These are phyloP conservation scores for Lepidocolaptes lacrymiger DNA, from an alignment of 2,797 vertebrate species.

Conservation along the genomic window DNA sequence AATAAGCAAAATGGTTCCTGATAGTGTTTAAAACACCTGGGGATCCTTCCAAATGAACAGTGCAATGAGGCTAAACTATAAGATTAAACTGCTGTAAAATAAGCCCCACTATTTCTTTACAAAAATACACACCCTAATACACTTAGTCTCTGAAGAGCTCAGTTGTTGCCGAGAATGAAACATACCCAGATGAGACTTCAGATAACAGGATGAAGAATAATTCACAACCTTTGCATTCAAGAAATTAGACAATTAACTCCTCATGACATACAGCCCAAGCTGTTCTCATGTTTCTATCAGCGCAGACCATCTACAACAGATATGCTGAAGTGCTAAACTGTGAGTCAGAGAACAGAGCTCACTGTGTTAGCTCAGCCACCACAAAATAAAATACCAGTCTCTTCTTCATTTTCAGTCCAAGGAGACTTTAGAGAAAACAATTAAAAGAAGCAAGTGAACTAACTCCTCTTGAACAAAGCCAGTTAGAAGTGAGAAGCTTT, in stretches of 20 bases:
- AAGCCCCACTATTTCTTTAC: slow-evolving; percentile 3
- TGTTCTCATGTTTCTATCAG: not conserved
- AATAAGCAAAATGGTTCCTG: slow-evolving; percentile 60
- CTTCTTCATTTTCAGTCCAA: not conserved
- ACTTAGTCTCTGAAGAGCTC: slow-evolving; percentile 17
- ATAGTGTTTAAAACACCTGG: slow-evolving; percentile 50
- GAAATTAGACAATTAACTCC: slow-evolving; percentile 46
- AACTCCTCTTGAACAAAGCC: accelerated
- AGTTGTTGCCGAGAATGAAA: not conserved
- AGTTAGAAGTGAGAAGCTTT: not conserved
- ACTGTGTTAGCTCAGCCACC: not conserved
- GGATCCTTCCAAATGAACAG: slow-evolving; percentile 58
- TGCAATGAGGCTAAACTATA: slow-evolving; percentile 41
- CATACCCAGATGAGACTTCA: slow-evolving; percentile 1
- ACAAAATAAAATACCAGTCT: not conserved
- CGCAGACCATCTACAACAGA: slow-evolving; percentile 41
- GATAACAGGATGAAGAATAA: slow-evolving; percentile 11
- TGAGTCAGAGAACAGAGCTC: slow-evolving; percentile 28
- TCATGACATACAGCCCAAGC: not conserved
- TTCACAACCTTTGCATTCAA: not conserved
- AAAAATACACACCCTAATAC: slow-evolving; percentile 16
- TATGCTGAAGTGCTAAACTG: not conserved
- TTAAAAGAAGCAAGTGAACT: not conserved
- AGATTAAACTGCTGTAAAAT: slow-evolving; percentile 44
- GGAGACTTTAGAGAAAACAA: not conserved